Conservation (phyloP, 2,797 vertebrate species). For the Nannoperca obscura region DNA sequence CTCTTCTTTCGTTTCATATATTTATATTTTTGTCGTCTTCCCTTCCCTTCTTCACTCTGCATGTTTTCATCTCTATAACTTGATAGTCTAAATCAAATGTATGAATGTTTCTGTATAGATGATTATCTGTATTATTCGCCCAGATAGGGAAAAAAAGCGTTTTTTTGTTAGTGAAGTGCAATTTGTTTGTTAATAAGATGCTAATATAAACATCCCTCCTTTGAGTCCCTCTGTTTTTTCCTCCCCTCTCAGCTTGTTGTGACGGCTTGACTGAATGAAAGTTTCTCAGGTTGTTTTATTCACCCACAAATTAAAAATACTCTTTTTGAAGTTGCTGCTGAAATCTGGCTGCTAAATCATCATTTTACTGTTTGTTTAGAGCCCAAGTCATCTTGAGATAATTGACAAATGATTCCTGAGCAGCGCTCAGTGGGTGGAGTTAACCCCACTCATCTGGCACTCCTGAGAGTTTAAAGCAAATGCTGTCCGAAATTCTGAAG, state of each 20-base stretch:
- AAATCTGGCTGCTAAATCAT: constrained; percentile 2
- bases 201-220: constrained; percentile 44
- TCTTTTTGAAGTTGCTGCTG: not conserved
- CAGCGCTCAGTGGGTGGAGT: not conserved
- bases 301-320: not conserved
- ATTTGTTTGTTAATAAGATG: constrained; percentile 53
- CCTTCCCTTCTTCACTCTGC: constrained; percentile 30
- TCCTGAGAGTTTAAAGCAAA: not conserved
- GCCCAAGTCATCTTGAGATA: not conserved
- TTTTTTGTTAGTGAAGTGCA: constrained; percentile 38
- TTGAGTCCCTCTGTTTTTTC: not conserved
- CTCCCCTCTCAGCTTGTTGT: constrained; percentile 41
- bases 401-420: not conserved
- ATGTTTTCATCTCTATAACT: constrained; percentile 42
- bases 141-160: constrained; percentile 8
- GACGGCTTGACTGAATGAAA: constrained; percentile 38
- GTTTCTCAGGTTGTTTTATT: constrained; percentile 42
- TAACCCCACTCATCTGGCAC: not conserved
- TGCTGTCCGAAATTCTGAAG: not conserved
- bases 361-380: not conserved
- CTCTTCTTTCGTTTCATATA: constrained; percentile 25
- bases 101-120: constrained; percentile 47
- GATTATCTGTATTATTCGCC: constrained; percentile 24
- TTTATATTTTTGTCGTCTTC: constrained; percentile 42
- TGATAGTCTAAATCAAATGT: constrained; percentile 40